These are phyloP conservation scores for Aporrectodea caliginosa DNA, from an alignment of 1,140 invertebrate species.

Conservation along the genomic window DNA sequence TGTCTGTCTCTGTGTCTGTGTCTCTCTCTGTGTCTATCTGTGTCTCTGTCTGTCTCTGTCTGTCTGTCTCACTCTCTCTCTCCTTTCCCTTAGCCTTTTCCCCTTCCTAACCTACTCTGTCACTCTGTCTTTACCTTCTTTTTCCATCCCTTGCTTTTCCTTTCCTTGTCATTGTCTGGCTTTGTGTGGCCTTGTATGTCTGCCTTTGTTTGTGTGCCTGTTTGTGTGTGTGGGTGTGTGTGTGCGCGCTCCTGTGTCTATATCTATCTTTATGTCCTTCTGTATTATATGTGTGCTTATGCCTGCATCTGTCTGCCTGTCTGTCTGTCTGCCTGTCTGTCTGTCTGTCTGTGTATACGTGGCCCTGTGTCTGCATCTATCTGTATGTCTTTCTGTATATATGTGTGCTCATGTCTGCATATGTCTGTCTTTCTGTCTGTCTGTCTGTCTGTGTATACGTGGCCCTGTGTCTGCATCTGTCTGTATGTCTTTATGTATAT, in stretches of 20 bases:
- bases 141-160: not conserved
- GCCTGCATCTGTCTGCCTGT: not conserved
- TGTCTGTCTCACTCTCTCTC: not conserved
- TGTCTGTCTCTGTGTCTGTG: too few relatives aligned
- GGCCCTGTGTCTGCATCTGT: not conserved
- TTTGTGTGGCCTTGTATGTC: not conserved
- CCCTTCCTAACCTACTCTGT: not conserved
- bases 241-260: not conserved
- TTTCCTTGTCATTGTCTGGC: not conserved
- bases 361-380: not conserved
- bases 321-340: not conserved
- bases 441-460: not conserved
- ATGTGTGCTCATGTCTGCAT: not conserved
- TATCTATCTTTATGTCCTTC: not conserved
- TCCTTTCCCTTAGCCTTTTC: not conserved
- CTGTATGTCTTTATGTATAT: not conserved
- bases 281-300: not conserved
- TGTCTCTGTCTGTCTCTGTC: too few relatives aligned
- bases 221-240: not conserved
- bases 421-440: not conserved
- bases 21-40: too few relatives aligned
- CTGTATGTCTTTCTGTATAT: not conserved
- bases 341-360: not conserved
- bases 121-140: not conserved
- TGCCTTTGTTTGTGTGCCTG: not conserved